A percentile compares a stretch with the other conserved stretches of the same genome.
Evolutionary conservation across 2,888 invertebrate genomes (phyloP).

Genomic region (Axea sp.): DNA sequence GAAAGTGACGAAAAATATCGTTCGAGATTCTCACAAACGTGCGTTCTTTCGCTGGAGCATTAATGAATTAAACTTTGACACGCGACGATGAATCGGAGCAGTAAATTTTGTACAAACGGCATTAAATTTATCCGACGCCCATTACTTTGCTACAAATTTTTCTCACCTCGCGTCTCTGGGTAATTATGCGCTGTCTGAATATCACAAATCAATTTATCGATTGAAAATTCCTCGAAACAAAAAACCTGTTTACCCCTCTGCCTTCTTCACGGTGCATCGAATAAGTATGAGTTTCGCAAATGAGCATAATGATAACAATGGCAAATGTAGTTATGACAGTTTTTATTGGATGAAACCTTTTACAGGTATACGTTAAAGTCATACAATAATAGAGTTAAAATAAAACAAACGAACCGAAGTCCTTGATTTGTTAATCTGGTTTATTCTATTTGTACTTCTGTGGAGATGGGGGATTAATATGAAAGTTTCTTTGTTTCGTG

Average conservation of each 20-base stretch:
- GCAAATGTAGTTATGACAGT: constrained; percentile 45
- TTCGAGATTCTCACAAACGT: too few relatives aligned
- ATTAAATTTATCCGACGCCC: too few relatives aligned
- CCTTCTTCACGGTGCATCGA: constrained; percentile 4
- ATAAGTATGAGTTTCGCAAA: constrained; percentile 25
- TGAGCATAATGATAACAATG: constrained; percentile 27
- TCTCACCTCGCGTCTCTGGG: too few relatives aligned
- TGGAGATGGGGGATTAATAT: constrained; percentile 19
- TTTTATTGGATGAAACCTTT: constrained; percentile 62
- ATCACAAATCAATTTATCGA: constrained; percentile 12
- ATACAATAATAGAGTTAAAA: constrained; percentile 40
- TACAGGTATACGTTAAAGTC: constrained; percentile 31
- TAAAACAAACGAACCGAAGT: constrained; percentile 34
- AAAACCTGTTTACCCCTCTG: background rate
- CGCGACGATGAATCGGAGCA: too few relatives aligned
- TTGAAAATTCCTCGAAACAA: constrained; percentile 3
- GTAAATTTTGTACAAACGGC: too few relatives aligned
- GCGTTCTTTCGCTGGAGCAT: too few relatives aligned
- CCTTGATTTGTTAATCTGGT: constrained; percentile 38
- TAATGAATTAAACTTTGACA: too few relatives aligned
- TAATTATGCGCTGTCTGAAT: too few relatives aligned
- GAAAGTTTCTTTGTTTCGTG: background rate
- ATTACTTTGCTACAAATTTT: too few relatives aligned
- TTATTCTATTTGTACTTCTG: constrained; percentile 13
- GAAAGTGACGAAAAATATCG: too few relatives aligned